Conservation (phyloP, 2,888 invertebrate species). For the Ophonus ardosiacus region DNA sequence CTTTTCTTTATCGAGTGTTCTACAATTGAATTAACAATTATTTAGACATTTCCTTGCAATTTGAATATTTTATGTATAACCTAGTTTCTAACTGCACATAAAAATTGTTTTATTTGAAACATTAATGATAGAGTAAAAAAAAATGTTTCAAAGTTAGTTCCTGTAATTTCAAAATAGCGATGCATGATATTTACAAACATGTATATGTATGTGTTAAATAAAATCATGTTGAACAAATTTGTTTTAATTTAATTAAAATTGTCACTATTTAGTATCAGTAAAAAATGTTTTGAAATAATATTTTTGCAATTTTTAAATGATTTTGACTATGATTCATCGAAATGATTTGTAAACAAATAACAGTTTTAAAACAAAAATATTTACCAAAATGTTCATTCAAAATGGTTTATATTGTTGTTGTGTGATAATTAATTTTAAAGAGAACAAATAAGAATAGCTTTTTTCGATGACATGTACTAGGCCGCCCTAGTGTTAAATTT, state of each 20-base stretch:
- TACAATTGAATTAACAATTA: neutral
- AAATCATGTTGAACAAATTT: neutral
- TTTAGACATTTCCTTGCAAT: neutral
- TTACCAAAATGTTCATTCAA: too few species aligned
- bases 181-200: neutral
- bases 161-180: neutral
- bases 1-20: neutral
- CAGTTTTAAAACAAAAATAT: too few species aligned
- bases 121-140: constrained; percentile 18
- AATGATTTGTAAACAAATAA: neutral
- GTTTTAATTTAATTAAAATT: neutral
- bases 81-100: neutral
- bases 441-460: too few species aligned
- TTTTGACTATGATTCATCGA: neutral
- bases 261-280: neutral
- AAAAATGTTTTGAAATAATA: neutral
- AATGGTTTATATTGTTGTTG: too few species aligned
- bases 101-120: constrained; percentile 5
- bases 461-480: too few species aligned
- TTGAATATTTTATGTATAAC: neutral
- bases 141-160: neutral
- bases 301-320: neutral
- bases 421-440: too few species aligned
- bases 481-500: too few species aligned
- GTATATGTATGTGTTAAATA: neutral